Conservation (phyloP, 2,888 invertebrate genomes). For the Zygaena filipendulae region DNA sequence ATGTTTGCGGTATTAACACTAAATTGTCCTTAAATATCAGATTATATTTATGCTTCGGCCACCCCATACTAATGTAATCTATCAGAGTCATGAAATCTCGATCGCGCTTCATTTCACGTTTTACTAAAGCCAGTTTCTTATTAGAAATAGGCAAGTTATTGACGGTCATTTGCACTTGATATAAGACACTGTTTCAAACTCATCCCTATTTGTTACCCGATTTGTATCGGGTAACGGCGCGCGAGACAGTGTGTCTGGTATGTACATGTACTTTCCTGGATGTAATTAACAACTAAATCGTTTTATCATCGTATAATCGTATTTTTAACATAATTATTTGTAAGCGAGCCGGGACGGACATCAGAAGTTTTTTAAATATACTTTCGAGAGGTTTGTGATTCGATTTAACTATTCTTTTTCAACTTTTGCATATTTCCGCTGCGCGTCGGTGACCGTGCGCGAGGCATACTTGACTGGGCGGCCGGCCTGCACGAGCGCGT, state of each 20-base stretch:
- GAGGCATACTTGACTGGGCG: slow-evolving; percentile 6
- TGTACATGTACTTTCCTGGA: slow-evolving; percentile 12
- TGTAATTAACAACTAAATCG: slow-evolving; percentile 10
- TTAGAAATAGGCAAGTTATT: neutral
- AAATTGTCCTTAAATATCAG: slow-evolving; percentile 17
- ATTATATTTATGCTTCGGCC: slow-evolving; percentile 9
- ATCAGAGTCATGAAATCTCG: too few species aligned
- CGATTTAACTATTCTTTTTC: slow-evolving; percentile 14
- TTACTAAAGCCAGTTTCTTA: slow-evolving; percentile 4
- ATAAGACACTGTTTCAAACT: neutral
- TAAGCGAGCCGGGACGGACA: slow-evolving; percentile 2
- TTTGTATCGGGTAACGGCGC: slow-evolving; percentile 10
- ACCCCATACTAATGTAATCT: slow-evolving; percentile 5
- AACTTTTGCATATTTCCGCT: slow-evolving; percentile 15
- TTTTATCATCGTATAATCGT: slow-evolving; percentile 6
- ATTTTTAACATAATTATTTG: slow-evolving; percentile 11
- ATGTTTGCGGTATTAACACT: slow-evolving; percentile 17
- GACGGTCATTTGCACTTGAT: neutral
- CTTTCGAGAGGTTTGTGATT: slow-evolving; percentile 12
- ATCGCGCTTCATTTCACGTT: slow-evolving; percentile 3
- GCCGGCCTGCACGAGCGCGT: neutral
- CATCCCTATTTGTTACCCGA: neutral
- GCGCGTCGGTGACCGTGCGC: slow-evolving; percentile 15
- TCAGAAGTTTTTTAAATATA: slow-evolving; percentile 11
- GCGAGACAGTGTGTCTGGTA: slow-evolving; percentile 11